These are phyloP conservation scores for Athripsodes cinereus DNA, from an alignment of 2,888 invertebrate genomes.

Conservation along the genomic window DNA sequence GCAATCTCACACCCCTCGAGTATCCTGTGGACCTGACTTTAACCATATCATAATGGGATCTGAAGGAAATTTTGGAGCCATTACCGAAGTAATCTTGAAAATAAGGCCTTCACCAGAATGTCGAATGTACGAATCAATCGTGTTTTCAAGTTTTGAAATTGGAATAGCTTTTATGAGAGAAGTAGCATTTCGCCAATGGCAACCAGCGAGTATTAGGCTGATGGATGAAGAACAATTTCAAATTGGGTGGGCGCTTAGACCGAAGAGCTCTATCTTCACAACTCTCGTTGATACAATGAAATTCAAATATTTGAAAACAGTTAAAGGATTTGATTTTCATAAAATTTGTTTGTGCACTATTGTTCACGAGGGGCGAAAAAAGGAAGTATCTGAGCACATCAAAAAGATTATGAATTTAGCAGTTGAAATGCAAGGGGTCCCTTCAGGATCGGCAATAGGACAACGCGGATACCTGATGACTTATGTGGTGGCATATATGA, in stretches of 20 bases:
- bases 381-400: slow-evolving; percentile 56
- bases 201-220: slow-evolving; percentile 91
- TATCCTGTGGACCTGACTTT: slow-evolving; percentile 94
- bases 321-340: slow-evolving; percentile 77
- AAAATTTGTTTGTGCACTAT: slow-evolving; percentile 88
- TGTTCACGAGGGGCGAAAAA: slow-evolving; percentile 77
- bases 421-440: slow-evolving; percentile 68
- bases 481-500: slow-evolving; percentile 95
- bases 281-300: slow-evolving; percentile 64
- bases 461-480: slow-evolving; percentile 94
- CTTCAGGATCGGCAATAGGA: slow-evolving; percentile 90
- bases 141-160: slow-evolving; percentile 89
- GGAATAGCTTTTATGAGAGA: slow-evolving; percentile 89
- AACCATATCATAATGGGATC: slow-evolving; percentile 80
- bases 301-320: slow-evolving; percentile 70
- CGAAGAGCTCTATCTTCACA: slow-evolving; percentile 32
- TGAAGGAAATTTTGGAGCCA: slow-evolving; percentile 92
- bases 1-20: slow-evolving; percentile 75
- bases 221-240: slow-evolving; percentile 95
- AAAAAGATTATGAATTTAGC: slow-evolving; percentile 73
- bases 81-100: slow-evolving; percentile 86
- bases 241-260: slow-evolving; percentile 77
- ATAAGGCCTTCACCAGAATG: slow-evolving; percentile 83
- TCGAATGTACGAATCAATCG: slow-evolving; percentile 86
- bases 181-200: slow-evolving; percentile 71